phyloP scores from a whole-genome alignment of 2,113 vertebrate species.

The Esox niger region DNA sequence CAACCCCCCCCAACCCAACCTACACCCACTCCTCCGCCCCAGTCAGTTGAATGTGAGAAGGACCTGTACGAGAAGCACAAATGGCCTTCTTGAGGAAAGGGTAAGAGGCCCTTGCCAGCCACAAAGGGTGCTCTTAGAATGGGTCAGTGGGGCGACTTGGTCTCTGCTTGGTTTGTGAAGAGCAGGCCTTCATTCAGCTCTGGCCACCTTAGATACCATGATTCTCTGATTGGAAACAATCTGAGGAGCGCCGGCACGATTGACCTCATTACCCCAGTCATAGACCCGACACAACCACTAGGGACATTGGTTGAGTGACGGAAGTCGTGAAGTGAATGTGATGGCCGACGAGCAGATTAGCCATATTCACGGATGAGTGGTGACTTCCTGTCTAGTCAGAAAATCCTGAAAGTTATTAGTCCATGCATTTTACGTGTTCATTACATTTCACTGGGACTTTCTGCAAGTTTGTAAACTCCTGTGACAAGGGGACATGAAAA shows the following conservation, averaged over 20 bases:
- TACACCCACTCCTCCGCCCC: too few species aligned
- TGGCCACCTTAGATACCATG: conserved; percentile 40
- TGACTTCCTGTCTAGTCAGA: background rate
- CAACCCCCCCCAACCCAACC: too few species aligned
- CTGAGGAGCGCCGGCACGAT: conserved; percentile 29
- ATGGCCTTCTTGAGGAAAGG: conserved; percentile 35
- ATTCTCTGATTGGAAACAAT: conserved; percentile 33
- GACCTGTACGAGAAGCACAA: conserved; percentile 49
- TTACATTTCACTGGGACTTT: too few species aligned
- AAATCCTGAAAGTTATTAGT: too few species aligned
- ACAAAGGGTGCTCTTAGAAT: conserved; percentile 1
- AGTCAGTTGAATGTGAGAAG: conserved; percentile 25
- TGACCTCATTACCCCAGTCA: background rate
- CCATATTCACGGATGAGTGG: background rate
- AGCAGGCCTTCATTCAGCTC: conserved; percentile 41
- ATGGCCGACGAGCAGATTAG: conserved; percentile 22
- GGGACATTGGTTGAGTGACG: conserved; percentile 47
- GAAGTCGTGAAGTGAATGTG: conserved; percentile 56
- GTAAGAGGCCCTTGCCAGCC: background rate
- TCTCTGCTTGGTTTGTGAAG: conserved; percentile 49
- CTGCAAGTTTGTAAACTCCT: background rate
- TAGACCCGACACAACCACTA: conserved; percentile 44
- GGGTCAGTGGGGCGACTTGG: background rate
- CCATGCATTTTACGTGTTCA: too few species aligned
- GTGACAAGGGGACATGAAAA: background rate